Base-by-base conservation (phyloP, 2,888 invertebrate genomes). In the Sphaerophoria taeniata region DNA sequence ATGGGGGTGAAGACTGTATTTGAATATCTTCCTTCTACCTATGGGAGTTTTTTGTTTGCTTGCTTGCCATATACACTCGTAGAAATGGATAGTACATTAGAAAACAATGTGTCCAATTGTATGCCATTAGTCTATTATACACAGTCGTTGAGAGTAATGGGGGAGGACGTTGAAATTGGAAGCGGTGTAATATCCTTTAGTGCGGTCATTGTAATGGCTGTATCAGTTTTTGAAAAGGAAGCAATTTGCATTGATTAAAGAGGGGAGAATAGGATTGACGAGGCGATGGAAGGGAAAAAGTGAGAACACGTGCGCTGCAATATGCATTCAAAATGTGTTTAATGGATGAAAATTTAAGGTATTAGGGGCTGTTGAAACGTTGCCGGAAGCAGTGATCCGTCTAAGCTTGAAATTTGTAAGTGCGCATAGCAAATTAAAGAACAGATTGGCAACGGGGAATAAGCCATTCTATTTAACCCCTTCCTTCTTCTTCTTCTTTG, bases 171-270 rank as follows among this genome's bases (percentile, higher is more conserved):
- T 33, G 6, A 12, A 12, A 9, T 3, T 36, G 65, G 70, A 73
- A 12, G 43, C 39, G 24, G 61, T 73, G 69, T 85, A 85, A 73
- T 81, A 77, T 81, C 58, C 81, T 69, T 51, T 73, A 80, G 80
- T 73, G 76, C 53, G 67, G 67, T 67, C 49, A 31, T 56, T 3
- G 9, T 12, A 5, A 14, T 56, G 31, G 4, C 14, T 45, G 31
- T 31, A 45, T 67, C 39, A 43, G 34, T 6, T 58, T 60, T 69
- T 4, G 69, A 55, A 58, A 61, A 73, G 80, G 80, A 73, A 85
- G 80, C 81, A 70, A 81, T 85, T 85, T 85, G 76, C 76, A 81
- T 85, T 85, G 76, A 85, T 85, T 81, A 78, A 67, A 82, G 51
- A 49, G 56, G 75, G 49, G 53, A 43, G 24, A 24, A 24, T 24